Percentiles rank a stretch among this genome's conserved stretches.
phyloP scores from a whole-genome alignment of 53 echinoderm and acorn worm genomes.

The Stichopus horrens region DNA sequence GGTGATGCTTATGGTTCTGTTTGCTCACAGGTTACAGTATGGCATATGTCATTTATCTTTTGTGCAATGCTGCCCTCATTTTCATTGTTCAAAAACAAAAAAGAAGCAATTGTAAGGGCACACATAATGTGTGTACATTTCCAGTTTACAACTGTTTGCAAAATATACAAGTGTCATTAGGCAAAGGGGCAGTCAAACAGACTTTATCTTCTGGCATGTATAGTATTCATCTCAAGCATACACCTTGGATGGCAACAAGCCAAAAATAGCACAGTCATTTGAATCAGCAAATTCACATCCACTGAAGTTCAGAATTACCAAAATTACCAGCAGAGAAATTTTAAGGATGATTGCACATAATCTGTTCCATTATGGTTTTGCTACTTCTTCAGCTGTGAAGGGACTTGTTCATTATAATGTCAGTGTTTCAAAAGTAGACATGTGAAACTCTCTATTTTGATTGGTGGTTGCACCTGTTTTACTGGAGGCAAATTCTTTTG shows the following conservation, averaged over 20 bases:
- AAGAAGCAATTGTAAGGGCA: too few relatives aligned
- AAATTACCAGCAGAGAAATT: background rate
- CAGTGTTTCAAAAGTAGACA: background rate
- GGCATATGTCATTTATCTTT: background rate
- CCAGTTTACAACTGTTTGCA: too few relatives aligned
- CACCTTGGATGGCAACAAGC: too few relatives aligned
- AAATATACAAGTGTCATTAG: too few relatives aligned
- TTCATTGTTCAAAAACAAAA: background rate
- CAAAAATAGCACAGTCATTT: background rate
- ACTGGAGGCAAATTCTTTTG: background rate
- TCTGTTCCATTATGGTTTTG: background rate
- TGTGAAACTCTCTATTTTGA: too few relatives aligned
- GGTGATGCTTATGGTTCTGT: too few relatives aligned
- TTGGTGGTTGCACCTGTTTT: background rate
- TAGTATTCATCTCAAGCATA: too few relatives aligned
- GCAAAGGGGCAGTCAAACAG: too few relatives aligned
- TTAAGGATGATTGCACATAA: background rate
- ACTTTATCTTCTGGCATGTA: too few relatives aligned
- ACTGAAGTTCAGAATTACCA: background rate
- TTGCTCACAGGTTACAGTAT: too few relatives aligned
- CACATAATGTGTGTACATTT: too few relatives aligned
- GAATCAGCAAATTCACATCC: background rate
- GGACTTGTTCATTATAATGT: background rate
- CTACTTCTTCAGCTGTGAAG: background rate
- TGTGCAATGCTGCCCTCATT: conserved; percentile 10